Base-by-base conservation (phyloP, 1,140 invertebrate species). In the Lepidurus apus region DNA sequence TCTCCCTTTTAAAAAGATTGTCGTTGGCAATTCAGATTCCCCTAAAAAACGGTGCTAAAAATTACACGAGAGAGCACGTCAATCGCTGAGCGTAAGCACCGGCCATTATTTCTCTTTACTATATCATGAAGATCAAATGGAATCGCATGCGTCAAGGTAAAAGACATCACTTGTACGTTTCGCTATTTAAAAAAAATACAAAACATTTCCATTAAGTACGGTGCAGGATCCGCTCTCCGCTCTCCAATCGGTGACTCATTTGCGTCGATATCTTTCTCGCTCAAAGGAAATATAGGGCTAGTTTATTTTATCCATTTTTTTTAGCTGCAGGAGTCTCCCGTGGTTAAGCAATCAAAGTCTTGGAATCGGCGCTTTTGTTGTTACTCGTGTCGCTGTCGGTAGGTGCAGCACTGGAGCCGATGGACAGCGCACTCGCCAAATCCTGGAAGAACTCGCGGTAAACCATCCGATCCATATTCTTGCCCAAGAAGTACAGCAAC, bases 321-420 rank as follows among this genome's bases (percentile, higher is more conserved):
- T 65, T 65, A 65, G 53, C 53, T 65, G 53, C 53, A 21, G 17
- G 21, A 7, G 53, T 65, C 21, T 13, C 6, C 21, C 13, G 17
- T 21, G 0, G 13, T 65, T 65, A 65, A 7, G 53, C 53, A 65
- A 65, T 65, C 53, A 65, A 65, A 21, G 53, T 65, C 13, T 65
- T 65, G 53, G 53, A 65, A 65, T 65, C 53, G 1, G 53, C 53
- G 53, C 53, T 65, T 21, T 65, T 65, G 13, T 65, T 65, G 21
- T 65, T 65, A 65, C 53, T 65, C 53, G 53, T 65, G 13, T 65
- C 53, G 53, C 53, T 65, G 53, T 65, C 53, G n/a, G 53, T 65
- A n/a, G 53, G 53, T 1, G 53, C 53, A 87, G 65, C 85, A 82
- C 80, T 88, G 88, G 82, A 88, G 21, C 76, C 79, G n/a, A 78